phyloP scores from a whole-genome alignment of 2,797 vertebrate species.

The Echeneis naucrates region DNA sequence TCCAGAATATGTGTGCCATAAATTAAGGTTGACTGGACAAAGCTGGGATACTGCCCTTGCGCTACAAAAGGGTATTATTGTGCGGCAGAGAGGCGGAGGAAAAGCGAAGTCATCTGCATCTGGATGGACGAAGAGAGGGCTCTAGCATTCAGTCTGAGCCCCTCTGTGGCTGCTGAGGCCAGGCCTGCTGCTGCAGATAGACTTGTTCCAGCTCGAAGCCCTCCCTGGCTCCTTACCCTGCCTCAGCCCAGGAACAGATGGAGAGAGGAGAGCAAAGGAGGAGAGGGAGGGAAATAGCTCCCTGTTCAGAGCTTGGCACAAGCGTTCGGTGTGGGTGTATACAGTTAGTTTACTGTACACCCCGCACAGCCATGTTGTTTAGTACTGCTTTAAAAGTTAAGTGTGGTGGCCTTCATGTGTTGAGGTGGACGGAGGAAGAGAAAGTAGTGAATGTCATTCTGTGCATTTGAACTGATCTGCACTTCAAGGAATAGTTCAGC shows the following conservation, averaged over 20 bases:
- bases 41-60: conserved; percentile 83
- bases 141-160: conserved; percentile 76
- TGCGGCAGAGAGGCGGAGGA: conserved; percentile 72
- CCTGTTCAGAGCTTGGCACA: conserved; percentile 73
- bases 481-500: background rate
- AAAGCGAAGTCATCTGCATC: conserved; percentile 82
- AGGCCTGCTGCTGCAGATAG: conserved; percentile 85
- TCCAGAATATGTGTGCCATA: conserved; percentile 83
- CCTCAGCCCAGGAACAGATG: conserved; percentile 83
- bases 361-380: conserved; percentile 48
- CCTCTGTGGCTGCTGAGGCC: conserved; percentile 79
- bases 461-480: background rate
- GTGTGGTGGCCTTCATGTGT: conserved; percentile 28
- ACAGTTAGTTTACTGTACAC: conserved; percentile 77
- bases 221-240: conserved; percentile 80
- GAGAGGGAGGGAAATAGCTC: conserved; percentile 75
- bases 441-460: conserved; percentile 3
- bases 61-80: conserved; percentile 85
- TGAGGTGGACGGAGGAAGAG: conserved; percentile 17
- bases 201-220: conserved; percentile 85
- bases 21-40: conserved; percentile 87
- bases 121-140: conserved; percentile 77
- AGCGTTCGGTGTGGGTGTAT: conserved; percentile 63
- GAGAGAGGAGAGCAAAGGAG: conserved; percentile 75
- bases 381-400: conserved; percentile 63